phyloP scores from a whole-genome alignment of 2,113 vertebrate genomes.

The Pelecanoides urinatrix region DNA sequence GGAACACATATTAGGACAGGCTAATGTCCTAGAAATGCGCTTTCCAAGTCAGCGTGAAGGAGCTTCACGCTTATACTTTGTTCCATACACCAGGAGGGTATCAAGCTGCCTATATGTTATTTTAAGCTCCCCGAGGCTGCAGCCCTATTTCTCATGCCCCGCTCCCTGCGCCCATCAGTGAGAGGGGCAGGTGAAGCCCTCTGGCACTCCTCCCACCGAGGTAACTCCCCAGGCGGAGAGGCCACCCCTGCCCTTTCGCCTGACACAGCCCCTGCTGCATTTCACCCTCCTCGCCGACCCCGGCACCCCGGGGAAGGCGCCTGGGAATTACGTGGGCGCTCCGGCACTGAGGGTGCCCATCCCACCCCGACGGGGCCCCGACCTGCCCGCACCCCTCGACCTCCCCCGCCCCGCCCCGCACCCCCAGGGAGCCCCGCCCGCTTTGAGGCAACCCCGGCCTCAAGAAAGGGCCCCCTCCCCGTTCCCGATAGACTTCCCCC shows the following conservation, averaged over 20 bases:
- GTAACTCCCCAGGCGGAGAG: background rate
- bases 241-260: background rate
- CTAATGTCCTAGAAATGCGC: accelerated
- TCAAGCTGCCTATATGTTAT: background rate
- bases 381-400: background rate
- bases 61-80: background rate
- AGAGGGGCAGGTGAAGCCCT: background rate
- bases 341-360: background rate
- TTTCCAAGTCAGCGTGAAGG: background rate
- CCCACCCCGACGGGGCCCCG: background rate
- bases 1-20: background rate
- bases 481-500: accelerated
- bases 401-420: no score
- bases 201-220: background rate
- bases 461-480: background rate
- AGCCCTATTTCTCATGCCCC: background rate
- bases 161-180: background rate
- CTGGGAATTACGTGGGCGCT: background rate
- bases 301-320: background rate
- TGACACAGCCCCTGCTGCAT: background rate
- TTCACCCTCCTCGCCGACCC: background rate
- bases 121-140: constrained; percentile 15
- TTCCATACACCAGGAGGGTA: background rate
- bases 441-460: background rate
- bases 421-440: background rate